Evolutionary conservation across 2,888 invertebrate genomes (phyloP).

Genomic region (Mactromeris polynyma): DNA sequence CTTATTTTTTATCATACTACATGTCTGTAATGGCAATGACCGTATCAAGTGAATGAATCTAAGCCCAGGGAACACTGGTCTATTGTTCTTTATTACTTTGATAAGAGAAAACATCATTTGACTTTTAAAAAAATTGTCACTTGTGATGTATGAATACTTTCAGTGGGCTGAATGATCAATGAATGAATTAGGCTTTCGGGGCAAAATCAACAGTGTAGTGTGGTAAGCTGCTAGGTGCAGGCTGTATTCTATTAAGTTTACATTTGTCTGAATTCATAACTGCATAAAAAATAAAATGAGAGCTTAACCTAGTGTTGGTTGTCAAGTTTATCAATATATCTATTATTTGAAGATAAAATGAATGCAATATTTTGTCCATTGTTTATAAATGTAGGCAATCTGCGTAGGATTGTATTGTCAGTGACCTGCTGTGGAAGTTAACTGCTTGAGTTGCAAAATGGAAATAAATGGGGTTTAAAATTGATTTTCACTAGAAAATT

Average conservation of each 20-base stretch:
- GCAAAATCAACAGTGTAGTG: neutral
- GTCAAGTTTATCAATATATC: neutral
- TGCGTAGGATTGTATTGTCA: neutral
- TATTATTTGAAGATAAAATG: neutral
- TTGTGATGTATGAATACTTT: neutral
- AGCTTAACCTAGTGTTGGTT: neutral
- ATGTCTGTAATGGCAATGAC: neutral
- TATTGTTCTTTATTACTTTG: neutral
- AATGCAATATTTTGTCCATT: neutral
- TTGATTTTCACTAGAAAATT: conserved; percentile 18
- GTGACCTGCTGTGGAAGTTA: neutral
- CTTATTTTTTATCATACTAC: neutral
- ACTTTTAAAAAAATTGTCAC: neutral
- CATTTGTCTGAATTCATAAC: neutral
- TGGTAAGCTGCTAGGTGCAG: neutral
- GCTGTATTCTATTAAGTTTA: neutral
- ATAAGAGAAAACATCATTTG: neutral
- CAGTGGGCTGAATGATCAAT: conserved; percentile 6
- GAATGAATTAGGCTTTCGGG: neutral
- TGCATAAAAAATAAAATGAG: neutral
- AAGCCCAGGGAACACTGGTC: neutral
- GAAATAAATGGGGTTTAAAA: conserved; percentile 3
- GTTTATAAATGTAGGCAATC: neutral
- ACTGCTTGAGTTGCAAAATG: conserved; percentile 8
- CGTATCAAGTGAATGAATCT: neutral